A percentile compares a stretch with the other conserved stretches of the same genome.
Evolutionary conservation across 2,888 invertebrate genomes (phyloP).

Genomic region (Hemithea aestivaria): DNA sequence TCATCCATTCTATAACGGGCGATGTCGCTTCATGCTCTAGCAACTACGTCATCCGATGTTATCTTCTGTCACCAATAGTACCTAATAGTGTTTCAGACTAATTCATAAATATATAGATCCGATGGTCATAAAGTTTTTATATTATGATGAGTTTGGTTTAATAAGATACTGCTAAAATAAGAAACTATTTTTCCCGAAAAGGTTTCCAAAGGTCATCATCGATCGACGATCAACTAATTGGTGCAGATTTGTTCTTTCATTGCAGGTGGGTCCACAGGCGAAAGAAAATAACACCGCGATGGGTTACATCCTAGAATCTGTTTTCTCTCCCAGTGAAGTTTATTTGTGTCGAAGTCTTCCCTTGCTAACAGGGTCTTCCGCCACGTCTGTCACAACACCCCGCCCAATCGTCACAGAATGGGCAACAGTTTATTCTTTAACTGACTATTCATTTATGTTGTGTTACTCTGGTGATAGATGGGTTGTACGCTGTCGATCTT

Average conservation of each 20-base stretch:
- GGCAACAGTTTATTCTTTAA: conserved; percentile 36
- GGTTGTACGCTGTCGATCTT: conserved; percentile 40
- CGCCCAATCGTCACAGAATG: conserved; percentile 39
- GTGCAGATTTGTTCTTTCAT: conserved; percentile 13
- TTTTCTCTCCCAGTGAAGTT: background rate
- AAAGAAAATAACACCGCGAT: too few species aligned
- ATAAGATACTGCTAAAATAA: too few species aligned
- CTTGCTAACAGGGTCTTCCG: conserved; percentile 61
- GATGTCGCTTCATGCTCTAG: conserved; percentile 15
- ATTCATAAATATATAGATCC: too few species aligned
- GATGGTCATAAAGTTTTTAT: too few species aligned
- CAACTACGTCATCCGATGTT: conserved; percentile 8
- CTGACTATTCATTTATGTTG: conserved; percentile 32
- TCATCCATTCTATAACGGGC: conserved; percentile 16
- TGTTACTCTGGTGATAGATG: conserved; percentile 28
- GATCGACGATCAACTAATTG: too few species aligned
- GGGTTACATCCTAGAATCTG: too few species aligned
- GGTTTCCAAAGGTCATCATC: too few species aligned
- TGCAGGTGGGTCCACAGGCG: background rate
- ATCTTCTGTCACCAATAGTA: too few species aligned
- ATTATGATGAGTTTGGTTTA: too few species aligned
- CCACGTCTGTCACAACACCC: conserved; percentile 67
- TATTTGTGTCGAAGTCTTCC: conserved; percentile 26
- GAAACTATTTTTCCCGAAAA: too few species aligned
- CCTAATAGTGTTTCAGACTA: too few species aligned